phyloP scores from a whole-genome alignment of 2,888 invertebrate species.

The Andrena trimmerana region DNA sequence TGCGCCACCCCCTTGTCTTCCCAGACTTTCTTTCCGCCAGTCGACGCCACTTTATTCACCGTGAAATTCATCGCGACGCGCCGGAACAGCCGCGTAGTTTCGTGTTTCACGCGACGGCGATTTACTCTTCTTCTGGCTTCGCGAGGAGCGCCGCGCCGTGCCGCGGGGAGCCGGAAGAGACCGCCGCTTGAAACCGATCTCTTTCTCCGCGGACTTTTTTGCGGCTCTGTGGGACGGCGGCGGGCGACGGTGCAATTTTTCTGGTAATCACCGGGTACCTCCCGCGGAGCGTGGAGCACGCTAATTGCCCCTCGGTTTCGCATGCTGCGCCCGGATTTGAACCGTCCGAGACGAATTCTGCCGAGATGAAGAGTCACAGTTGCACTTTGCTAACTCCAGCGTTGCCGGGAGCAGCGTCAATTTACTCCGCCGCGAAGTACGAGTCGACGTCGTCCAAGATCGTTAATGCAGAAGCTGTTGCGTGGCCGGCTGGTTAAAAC shows the following conservation, averaged over 20 bases:
- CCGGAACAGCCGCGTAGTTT: conserved; percentile 56
- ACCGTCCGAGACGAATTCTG: not conserved
- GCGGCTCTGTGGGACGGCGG: not conserved
- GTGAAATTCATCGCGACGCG: conserved; percentile 69
- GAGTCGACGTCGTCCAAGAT: not conserved
- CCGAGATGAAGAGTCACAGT: not conserved
- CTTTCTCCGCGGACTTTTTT: conserved; percentile 2
- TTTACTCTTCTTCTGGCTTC: conserved; percentile 55
- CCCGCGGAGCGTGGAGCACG: not conserved
- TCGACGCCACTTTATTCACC: conserved; percentile 61
- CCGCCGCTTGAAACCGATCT: conserved; percentile 26
- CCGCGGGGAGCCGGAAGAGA: not conserved
- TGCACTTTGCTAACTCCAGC: not conserved
- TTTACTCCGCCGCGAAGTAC: not conserved
- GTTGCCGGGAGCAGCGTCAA: not conserved
- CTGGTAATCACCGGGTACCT: not conserved
- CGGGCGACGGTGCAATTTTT: not conserved
- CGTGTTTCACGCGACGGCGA: conserved; percentile 69
- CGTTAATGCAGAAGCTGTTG: conserved; percentile 3
- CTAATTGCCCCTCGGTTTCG: not conserved
- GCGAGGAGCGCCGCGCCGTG: conserved; percentile 24
- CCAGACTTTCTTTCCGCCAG: conserved; percentile 25
- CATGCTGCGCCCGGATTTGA: not conserved
- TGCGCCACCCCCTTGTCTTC: conserved; percentile 12
- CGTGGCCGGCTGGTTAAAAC: conserved; percentile 23